Evolutionary conservation across 2,888 invertebrate species (phyloP), one percentile per base, ranked within the genome.

Genomic region (Yponomeuta plumbellus): DNA sequence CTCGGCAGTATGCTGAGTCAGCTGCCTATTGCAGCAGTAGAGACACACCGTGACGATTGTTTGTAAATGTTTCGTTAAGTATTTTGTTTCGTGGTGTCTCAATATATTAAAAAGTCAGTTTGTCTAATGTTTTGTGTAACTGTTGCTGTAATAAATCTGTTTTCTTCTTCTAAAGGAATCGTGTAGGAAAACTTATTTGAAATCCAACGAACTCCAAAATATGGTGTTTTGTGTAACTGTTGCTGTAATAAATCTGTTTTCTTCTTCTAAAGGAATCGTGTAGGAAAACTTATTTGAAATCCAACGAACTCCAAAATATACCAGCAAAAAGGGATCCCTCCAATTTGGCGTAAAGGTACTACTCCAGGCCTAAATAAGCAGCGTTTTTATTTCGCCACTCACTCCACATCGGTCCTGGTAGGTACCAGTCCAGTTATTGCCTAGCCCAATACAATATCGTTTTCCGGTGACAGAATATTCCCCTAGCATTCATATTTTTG

Each of bases 371-470:
- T 63, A 44, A 63, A 63, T 44, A 63, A 63, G 11, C 44, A 44
- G 11, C 63, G 44, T 65, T 58, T 58, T 56, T 65, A 65, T 39
- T 58, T 65, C 34, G 26, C 56, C 26, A 65, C 66, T 66, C 26
- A 65, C 66, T 66, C 66, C 23, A 67, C 67, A 67, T 52, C 26
- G 40, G 67, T 23, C 34, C 64, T 34, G 40, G 64, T 67, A 67
- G 40, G 64, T 67, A 67, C 59, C 57, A 40, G 64, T 40, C 64
- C 59, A 66, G 59, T 26, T 58, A 68, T 66, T 66, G 65, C 52
- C 34, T 59, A 66, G 67, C 65, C 66, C 68, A 69, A 68, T 80
- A 84, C 80, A 82, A 84, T 86, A 86, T 87, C 83, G 81, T 82
- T 86, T 84, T 80, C 80, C 83, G 78, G 85, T 84, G 81, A 80